A percentile compares a stretch with the other conserved stretches of the same genome.
phyloP scores from a whole-genome alignment of 2,113 vertebrate species.

The Entelurus aequoreus region DNA sequence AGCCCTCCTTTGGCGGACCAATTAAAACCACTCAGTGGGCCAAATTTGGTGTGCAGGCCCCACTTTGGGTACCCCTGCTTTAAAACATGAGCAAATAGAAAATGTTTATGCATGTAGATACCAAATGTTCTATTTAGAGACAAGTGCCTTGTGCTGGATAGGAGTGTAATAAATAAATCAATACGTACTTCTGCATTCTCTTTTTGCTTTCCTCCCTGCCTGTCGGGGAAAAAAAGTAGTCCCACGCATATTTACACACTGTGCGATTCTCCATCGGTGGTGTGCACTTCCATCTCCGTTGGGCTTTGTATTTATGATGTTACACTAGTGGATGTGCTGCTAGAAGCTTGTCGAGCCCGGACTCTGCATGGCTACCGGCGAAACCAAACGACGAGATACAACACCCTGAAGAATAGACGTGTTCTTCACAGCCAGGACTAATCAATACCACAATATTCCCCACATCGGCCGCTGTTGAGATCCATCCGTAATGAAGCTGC shows the following conservation, averaged over 20 bases:
- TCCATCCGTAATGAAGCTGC: conserved; percentile 25
- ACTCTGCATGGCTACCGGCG: conserved; percentile 2
- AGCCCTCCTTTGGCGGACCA: too few relatives aligned
- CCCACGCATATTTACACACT: conserved; percentile 1
- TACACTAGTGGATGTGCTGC: neutral
- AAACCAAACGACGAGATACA: neutral
- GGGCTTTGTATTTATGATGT: conserved; percentile 15
- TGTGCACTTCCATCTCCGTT: conserved; percentile 7
- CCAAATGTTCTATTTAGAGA: conserved; percentile 17
- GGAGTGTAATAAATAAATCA: conserved; percentile 15
- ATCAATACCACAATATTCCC: conserved; percentile 18
- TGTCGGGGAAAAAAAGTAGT: neutral
- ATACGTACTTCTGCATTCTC: conserved; percentile 3
- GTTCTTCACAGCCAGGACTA: conserved; percentile 3
- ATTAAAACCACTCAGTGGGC: too few relatives aligned
- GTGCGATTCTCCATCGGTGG: conserved; percentile 3
- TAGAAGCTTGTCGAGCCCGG: conserved; percentile 5
- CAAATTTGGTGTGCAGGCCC: too few relatives aligned
- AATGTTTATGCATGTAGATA: neutral
- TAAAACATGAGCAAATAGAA: neutral
- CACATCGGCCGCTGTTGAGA: conserved; percentile 9
- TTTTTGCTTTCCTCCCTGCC: conserved; percentile 11
- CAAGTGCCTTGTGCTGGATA: neutral
- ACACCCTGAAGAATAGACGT: neutral
- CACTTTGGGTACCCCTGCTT: too few relatives aligned